These are phyloP conservation scores for Amblyopsis rosae DNA, from an alignment of 2,113 vertebrate genomes.

Conservation along the genomic window DNA sequence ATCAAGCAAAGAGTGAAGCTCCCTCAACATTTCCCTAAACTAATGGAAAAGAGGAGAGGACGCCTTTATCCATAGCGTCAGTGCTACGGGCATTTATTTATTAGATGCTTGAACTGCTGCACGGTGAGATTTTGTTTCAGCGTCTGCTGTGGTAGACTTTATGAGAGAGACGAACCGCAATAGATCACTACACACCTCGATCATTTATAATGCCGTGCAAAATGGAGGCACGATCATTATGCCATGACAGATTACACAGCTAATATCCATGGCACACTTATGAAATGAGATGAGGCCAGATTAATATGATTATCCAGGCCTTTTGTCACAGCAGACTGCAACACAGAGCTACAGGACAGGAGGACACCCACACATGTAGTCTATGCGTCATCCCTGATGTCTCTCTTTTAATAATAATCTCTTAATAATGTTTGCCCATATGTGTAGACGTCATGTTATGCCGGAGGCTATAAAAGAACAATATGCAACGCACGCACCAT, in stretches of 20 bases:
- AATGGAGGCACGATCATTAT: slow-evolving; percentile 38
- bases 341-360: slow-evolving; percentile 9
- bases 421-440: background rate
- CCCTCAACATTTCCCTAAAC: no score
- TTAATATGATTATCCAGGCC: slow-evolving; percentile 27
- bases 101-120: no score
- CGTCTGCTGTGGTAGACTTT: background rate
- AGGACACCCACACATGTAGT: background rate
- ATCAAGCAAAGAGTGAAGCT: no score
- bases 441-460: background rate
- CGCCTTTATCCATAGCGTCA: slow-evolving; percentile 1
- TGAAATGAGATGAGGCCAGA: slow-evolving; percentile 32
- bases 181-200: slow-evolving; percentile 26
- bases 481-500: background rate
- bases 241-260: slow-evolving; percentile 28
- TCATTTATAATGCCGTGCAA: slow-evolving; percentile 45
- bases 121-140: slow-evolving; percentile 8
- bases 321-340: slow-evolving; percentile 14
- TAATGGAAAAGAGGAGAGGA: background rate
- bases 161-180: slow-evolving; percentile 13
- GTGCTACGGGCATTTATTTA: background rate
- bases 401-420: background rate
- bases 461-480: background rate
- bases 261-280: slow-evolving; percentile 17
- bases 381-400: background rate